Evolutionary conservation across 2,797 vertebrate genomes (phyloP).

Genomic region (Amazona finschi): DNA sequence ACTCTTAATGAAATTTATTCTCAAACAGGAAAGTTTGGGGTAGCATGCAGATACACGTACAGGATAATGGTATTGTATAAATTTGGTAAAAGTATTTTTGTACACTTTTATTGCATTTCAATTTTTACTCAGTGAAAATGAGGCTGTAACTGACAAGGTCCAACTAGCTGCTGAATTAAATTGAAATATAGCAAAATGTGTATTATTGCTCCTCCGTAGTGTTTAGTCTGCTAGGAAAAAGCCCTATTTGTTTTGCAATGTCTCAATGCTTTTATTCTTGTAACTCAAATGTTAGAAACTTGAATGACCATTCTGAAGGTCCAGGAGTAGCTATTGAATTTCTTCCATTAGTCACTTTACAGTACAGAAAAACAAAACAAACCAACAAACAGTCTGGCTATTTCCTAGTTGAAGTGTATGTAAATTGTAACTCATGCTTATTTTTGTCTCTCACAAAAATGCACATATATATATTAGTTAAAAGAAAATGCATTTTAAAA

Average conservation of each 20-base stretch:
- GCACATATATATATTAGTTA: background rate
- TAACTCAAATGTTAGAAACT: background rate
- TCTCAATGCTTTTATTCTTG: background rate
- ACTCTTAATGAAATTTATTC: background rate
- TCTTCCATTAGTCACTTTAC: background rate
- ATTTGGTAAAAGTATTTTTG: background rate
- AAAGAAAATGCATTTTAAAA: background rate
- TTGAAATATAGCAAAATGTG: background rate
- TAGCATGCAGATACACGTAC: background rate
- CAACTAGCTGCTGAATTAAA: background rate
- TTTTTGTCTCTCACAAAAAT: conserved; percentile 35
- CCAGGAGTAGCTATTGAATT: background rate
- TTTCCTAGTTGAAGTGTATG: background rate
- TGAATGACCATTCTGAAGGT: background rate
- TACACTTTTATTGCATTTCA: background rate
- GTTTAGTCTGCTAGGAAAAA: background rate
- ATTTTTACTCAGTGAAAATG: background rate
- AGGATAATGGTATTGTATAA: background rate
- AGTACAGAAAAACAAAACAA: background rate
- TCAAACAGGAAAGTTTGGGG: background rate
- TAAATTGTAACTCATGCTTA: background rate
- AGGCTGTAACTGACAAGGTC: background rate
- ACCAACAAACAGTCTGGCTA: background rate
- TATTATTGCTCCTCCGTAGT: background rate
- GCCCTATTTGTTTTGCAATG: background rate